These are phyloP conservation scores for Otocyon megalotis DNA, from an alignment of 2,113 vertebrate species.

Conservation along the genomic window DNA sequence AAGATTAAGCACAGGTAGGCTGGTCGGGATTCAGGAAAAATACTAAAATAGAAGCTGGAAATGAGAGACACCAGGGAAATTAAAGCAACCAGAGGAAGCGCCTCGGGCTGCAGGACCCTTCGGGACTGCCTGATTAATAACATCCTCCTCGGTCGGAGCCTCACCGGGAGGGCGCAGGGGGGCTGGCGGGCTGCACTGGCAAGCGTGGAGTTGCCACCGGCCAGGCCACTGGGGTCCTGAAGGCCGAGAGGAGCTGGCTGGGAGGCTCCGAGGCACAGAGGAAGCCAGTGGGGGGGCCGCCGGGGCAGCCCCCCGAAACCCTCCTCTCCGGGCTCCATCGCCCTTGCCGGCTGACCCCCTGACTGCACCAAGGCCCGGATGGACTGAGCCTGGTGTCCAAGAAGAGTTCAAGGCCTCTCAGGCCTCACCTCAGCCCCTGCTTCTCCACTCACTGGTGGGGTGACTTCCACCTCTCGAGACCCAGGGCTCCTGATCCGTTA, in stretches of 20 bases:
- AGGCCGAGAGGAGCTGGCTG: background rate
- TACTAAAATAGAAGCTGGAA: conserved; percentile 71
- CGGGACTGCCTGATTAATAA: conserved; percentile 48
- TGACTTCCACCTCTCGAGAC: background rate
- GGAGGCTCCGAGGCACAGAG: background rate
- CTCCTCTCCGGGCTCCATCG: background rate
- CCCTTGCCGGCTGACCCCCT: too few relatives aligned
- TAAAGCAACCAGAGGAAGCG: conserved; percentile 62
- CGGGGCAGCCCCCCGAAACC: rapidly evolving
- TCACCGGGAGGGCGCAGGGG: background rate
- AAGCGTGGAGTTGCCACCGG: background rate
- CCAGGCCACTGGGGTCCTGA: background rate
- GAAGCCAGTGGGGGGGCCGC: background rate
- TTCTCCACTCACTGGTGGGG: background rate
- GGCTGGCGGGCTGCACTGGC: background rate
- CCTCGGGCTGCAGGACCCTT: conserved; percentile 57
- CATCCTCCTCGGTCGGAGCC: background rate
- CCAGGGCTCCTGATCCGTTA: background rate
- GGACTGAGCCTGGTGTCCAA: background rate
- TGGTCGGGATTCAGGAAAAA: conserved; percentile 50
- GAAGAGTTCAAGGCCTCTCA: background rate
- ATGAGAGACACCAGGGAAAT: conserved; percentile 70
- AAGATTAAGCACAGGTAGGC: conserved; percentile 69
- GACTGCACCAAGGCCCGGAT: background rate
- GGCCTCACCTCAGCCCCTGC: background rate